Evolutionary conservation across 53 echinoderm and acorn worm species (phyloP).

Genomic region (Pentamera pediparva): DNA sequence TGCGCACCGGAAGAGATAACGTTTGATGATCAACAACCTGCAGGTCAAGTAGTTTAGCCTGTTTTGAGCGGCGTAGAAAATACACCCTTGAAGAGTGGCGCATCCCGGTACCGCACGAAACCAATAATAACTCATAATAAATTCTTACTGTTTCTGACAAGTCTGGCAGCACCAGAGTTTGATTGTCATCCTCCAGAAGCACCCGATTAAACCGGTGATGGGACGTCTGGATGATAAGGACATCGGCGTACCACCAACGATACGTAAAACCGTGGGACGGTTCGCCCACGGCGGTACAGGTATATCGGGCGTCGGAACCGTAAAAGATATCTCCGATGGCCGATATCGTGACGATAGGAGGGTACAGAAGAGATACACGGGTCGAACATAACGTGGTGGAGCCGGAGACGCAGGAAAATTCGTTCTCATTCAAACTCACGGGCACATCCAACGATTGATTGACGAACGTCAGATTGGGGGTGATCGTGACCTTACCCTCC

Average conservation of each 20-base stretch:
- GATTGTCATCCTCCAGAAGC: background rate
- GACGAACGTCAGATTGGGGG: background rate
- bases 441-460: background rate
- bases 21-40: too few relatives aligned
- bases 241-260: constrained; percentile 12
- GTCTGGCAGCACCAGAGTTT: constrained; percentile 20
- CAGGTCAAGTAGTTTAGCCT: too few relatives aligned
- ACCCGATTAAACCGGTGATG: constrained; percentile 18
- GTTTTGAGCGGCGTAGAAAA: too few relatives aligned
- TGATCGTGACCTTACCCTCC: background rate
- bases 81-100: too few relatives aligned
- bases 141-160: constrained; percentile 20
- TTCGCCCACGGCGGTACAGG: background rate
- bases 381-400: background rate
- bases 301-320: constrained; percentile 10
- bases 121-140: background rate
- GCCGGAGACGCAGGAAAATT: background rate
- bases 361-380: constrained; percentile 1
- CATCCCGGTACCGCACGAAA: background rate
- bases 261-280: background rate
- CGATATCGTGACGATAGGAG: background rate
- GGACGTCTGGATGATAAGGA: background rate
- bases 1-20: too few relatives aligned
- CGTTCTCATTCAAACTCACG: background rate
- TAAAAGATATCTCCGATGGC: constrained; percentile 10